Base-by-base conservation (phyloP, 2,113 vertebrate genomes). In the Thunnus maccoyii region DNA sequence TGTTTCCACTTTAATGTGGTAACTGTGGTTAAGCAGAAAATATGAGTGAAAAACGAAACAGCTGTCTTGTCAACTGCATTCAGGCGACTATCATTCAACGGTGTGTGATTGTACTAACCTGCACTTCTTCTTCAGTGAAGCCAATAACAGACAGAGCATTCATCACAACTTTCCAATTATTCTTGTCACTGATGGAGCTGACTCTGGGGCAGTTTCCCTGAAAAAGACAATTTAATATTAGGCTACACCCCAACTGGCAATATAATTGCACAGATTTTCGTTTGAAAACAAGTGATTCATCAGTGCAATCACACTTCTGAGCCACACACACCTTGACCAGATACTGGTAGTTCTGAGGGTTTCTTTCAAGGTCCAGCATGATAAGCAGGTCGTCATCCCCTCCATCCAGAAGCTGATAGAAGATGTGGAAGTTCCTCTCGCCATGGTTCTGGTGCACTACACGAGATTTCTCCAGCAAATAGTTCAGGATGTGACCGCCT, bases 391-490 rank as follows among this genome's bases (percentile, higher is more conserved):
- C 93, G 22, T 96, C 95, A 1, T 98, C 96, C 0, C 96, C 97
- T 25, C 98, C 97, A 12, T 99, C 97, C 73, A 99, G 93, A 69
- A 99, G 94, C 94, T 99, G 98, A 91, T 99, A 99, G 94, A 99
- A 99, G 85, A 99, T 95, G 86, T 99, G 98, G 91, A 99, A 99
- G 94, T 98, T 99, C 89, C 98, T 96, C 93, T 99, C 98, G 0
- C 98, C 98, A 0, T 99, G 97, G 88, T 97, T 99, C 93, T 99
- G 98, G 87, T 99, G 97, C 10, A 99, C 97, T 2, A 99, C 98
- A 0, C 98, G 97, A 0, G 98, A 98, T 90, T 99, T 99, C 91
- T 99, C 98, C 93, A 99, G 93, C 86, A 99, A 95, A 94, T 99
- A 99, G 94, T 97, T 99, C 78, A 99, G 94, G 90, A 99, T 99